Base-by-base conservation (phyloP, 2,888 invertebrate species). In the Papilio gigon region DNA sequence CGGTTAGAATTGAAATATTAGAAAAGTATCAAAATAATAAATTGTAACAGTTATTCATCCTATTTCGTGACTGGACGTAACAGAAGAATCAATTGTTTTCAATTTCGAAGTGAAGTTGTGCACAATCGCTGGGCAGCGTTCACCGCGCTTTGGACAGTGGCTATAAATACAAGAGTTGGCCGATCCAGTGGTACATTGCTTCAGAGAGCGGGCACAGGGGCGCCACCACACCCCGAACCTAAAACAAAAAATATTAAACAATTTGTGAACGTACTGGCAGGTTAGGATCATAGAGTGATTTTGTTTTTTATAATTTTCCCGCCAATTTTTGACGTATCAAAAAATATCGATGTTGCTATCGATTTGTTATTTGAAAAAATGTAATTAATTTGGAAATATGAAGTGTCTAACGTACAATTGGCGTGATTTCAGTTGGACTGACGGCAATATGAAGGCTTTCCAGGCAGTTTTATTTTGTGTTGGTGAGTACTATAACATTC, bases 401-500 rank as follows among this genome's bases (percentile, higher is more conserved):
- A 73, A 76, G 79, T 81, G 78, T 76, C 77, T 64, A 64, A 68
- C 11, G 2, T 33, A 25, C 20, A 76, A 75, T 76, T 69, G 33
- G 35, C 78, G 80, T 85, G 82, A 78, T 89, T 89, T 89, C 91
- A 90, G 91, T 89, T 86, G 85, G 89, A 85, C 87, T 87, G 84
- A 80, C 79, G 78, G 77, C 63, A 85, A 79, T 73, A 90, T 91
- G 89, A 87, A 84, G 86, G 80, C 82, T 67, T 83, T 83, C 72
- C 83, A 83, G 75, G 83, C 85, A 68, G 75, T 89, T 60, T 76
- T 91, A 72, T 78, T 91, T 64, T 89, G 86, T 73, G 74, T 89
- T 70, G 88, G 91, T 92, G 76, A 89, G 91, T 86, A 37, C 58
- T 59, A 63, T 65, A 22, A 4, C 9, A 37, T 47, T 63, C 40